Evolutionary conservation across 2,113 vertebrate species (phyloP).

Genomic region (Ageneiosus marmoratus): DNA sequence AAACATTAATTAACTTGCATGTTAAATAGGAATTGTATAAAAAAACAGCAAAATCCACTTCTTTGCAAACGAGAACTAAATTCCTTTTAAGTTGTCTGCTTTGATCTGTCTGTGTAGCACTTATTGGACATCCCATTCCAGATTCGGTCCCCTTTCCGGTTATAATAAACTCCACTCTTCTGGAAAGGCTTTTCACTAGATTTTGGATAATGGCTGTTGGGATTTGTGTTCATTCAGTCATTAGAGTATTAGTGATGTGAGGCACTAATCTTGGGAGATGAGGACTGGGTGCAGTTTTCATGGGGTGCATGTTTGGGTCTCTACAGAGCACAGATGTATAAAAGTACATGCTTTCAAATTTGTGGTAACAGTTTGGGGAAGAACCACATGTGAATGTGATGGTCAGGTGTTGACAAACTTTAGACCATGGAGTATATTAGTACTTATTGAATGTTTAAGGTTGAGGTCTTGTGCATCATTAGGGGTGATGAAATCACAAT

Average conservation of each 20-base stretch:
- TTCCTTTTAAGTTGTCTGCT: background rate
- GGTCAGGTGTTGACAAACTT: background rate
- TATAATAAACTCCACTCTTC: background rate
- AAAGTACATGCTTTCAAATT: background rate
- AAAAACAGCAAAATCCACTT: background rate
- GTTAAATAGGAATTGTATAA: background rate
- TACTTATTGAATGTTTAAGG: background rate
- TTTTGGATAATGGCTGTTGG: background rate
- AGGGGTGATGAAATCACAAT: background rate
- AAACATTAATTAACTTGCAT: background rate
- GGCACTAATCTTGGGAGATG: background rate
- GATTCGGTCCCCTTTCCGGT: background rate
- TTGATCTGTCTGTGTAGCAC: background rate
- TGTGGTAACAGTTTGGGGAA: background rate
- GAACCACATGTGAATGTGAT: background rate
- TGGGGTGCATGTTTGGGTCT: no score
- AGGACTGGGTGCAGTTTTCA: background rate
- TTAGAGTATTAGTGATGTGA: background rate
- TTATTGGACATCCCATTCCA: background rate
- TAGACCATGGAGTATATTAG: background rate
- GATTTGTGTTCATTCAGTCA: background rate
- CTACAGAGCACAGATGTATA: no score
- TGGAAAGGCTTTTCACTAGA: background rate
- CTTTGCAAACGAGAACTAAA: background rate
- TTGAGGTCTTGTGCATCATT: background rate